Evolutionary conservation across 2,113 vertebrate genomes (phyloP).

Genomic region (Odontophorus gujanensis): DNA sequence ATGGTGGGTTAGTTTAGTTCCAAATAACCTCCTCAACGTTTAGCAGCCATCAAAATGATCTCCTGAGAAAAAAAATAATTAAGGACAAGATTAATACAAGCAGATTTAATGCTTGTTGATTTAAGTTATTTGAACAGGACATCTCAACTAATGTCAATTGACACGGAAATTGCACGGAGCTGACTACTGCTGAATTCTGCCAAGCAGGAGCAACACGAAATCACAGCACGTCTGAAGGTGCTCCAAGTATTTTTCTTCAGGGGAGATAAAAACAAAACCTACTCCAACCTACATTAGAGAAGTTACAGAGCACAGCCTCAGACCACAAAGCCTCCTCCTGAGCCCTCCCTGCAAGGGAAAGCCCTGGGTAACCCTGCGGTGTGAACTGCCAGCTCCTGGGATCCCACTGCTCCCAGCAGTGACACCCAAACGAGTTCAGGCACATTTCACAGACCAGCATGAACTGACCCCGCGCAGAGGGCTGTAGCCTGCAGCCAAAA

Average conservation of each 20-base stretch:
- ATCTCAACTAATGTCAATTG: not conserved
- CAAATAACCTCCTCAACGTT: not conserved
- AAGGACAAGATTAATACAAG: not conserved
- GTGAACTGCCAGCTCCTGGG: not conserved
- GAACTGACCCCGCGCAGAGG: not conserved
- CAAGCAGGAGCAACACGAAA: not conserved
- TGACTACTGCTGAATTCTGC: not conserved
- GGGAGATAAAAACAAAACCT: not conserved
- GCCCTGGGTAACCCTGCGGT: not conserved
- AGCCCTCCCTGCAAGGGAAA: constrained; percentile 16
- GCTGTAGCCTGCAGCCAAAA: not conserved
- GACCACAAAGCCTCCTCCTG: not conserved
- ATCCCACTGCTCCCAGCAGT: not conserved
- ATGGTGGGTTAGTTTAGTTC: not conserved
- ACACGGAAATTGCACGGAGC: not conserved
- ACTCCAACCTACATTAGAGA: not conserved
- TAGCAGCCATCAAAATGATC: not conserved
- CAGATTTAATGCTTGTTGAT: not conserved
- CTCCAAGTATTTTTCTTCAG: not conserved
- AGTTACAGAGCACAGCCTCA: accelerated
- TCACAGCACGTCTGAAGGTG: not conserved
- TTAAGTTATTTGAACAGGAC: not conserved
- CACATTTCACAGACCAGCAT: not conserved
- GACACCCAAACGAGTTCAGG: not conserved
- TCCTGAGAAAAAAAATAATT: not conserved